Evolutionary conservation across 2,113 vertebrate species (phyloP).

Genomic region (Onychostoma macrolepis): DNA sequence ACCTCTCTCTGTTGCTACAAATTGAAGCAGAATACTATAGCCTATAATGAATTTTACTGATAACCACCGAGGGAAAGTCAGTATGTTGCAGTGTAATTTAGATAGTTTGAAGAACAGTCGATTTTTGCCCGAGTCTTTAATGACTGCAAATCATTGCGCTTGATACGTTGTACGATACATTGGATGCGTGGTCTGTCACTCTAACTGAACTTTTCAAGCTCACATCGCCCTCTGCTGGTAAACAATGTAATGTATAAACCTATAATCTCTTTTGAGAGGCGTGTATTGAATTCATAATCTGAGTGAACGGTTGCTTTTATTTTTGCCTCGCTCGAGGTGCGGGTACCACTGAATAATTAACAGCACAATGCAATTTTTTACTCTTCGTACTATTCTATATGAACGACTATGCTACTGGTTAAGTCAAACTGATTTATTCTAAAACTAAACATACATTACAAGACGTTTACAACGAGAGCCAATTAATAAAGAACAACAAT

Average conservation of each 20-base stretch:
- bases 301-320: not conserved
- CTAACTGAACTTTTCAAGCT: not conserved
- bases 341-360: not conserved
- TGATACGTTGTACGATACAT: not conserved
- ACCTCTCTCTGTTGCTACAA: not conserved
- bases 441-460: not conserved
- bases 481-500: not conserved
- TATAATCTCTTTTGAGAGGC: not conserved
- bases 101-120: not conserved
- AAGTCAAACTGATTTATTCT: not conserved
- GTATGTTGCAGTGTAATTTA: not conserved
- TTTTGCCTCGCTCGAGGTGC: not conserved
- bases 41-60: not conserved
- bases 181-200: not conserved
- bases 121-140: not conserved
- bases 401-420: not conserved
- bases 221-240: conserved; percentile 31
- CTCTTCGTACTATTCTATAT: not conserved
- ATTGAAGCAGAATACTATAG: not conserved
- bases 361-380: not conserved
- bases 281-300: not conserved
- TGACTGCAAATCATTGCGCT: not conserved
- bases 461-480: not conserved
- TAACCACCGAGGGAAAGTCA: not conserved
- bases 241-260: not conserved